Evolutionary conservation across 2,113 vertebrate species (phyloP).

Genomic region (Halichoerus grypus): DNA sequence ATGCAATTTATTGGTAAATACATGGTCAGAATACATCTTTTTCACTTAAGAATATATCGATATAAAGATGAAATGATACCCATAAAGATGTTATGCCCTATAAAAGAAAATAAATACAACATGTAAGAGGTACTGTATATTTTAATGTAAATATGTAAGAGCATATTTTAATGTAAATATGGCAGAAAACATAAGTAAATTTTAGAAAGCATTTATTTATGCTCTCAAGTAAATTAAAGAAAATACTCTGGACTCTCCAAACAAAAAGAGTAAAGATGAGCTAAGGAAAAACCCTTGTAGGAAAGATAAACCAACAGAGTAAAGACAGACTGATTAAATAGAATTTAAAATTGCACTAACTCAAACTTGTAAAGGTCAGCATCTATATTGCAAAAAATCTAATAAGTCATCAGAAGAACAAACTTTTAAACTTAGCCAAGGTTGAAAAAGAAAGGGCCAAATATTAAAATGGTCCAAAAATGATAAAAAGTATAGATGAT

Average conservation of each 20-base stretch:
- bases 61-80: conserved; percentile 26
- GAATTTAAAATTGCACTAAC: conserved; percentile 12
- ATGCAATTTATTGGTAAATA: conserved; percentile 21
- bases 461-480: neutral
- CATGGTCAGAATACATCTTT: conserved; percentile 5
- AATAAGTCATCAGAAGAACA: neutral
- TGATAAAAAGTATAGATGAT: neutral
- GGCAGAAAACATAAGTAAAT: conserved; percentile 8
- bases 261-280: neutral
- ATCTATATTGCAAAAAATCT: neutral
- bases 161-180: neutral
- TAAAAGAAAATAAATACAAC: conserved; percentile 39
- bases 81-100: neutral
- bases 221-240: conserved; percentile 7
- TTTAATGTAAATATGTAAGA: neutral
- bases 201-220: conserved; percentile 43
- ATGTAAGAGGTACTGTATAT: neutral
- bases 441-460: neutral
- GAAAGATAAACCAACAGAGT: neutral
- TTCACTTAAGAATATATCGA: conserved; percentile 47
- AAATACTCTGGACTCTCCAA: neutral
- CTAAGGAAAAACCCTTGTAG: neutral
- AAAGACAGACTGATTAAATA: neutral
- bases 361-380: conserved; percentile 22
- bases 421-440: conserved; percentile 45